Evolutionary conservation across 2,888 invertebrate genomes (phyloP), one percentile per base, ranked within the genome.

Genomic region (Sylvicola cinctus): DNA sequence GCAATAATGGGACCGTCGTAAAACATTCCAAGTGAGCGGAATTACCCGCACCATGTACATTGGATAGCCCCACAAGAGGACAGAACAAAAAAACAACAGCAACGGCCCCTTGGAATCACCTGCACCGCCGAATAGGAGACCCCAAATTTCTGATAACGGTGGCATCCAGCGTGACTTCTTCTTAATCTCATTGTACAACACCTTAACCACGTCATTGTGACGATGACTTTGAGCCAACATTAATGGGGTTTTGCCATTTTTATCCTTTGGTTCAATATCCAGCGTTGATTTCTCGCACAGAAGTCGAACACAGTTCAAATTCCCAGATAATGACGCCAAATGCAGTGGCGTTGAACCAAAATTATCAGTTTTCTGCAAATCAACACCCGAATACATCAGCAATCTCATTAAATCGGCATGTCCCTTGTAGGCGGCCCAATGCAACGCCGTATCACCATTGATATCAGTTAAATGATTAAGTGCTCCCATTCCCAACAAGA

Each of bases 381-480:
- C 81, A 2, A 85, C 84, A 3, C 90, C 90, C 10, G 88, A 87
- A 55, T 88, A 87, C 60, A 88, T 83, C 14, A 91, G 62, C 34
- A 90, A 60, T 31, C 81, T 69, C 50, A 90, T 87, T 38, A 90
- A 58, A 48, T 90, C 90, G 0, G 81, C 76, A 46, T 87, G 83
- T 0, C 84, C 90, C 55, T 90, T 90, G 54, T 90, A 90, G 0
- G 88, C 83, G 0, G 88, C 87, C 90, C 90, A 91, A 49, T 91
- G 90, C 20, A 90, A 60, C 0, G 90, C 88, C 0, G 84, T 85
- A 48, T 91, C 90, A 0, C 90, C 90, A 49, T 91, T 90, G 43
- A 84, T 84, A 47, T 91, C 90, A 2, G 81, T 78, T 31, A 85
- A 62, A 47, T 84, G 76, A 42, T 84, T 77, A 2, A 79, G 66